phyloP scores from a whole-genome alignment of 2,888 invertebrate species.

The Bellardia bayeri region DNA sequence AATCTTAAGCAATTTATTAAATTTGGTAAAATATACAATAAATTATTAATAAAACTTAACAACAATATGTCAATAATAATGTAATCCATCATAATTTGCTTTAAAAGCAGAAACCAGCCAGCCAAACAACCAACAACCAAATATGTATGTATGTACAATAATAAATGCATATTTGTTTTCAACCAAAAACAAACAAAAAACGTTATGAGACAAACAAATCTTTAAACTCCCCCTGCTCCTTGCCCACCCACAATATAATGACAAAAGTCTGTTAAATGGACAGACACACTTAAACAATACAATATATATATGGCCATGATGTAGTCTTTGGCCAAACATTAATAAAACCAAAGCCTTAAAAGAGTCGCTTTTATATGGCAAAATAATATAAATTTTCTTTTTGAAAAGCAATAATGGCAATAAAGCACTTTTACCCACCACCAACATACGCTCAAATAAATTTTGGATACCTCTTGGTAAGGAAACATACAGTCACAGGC shows the following conservation, averaged over 20 bases:
- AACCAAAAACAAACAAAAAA: slow-evolving; percentile 1
- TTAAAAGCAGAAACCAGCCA: slow-evolving; percentile 21
- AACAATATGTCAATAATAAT: slow-evolving; percentile 69
- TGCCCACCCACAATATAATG: slow-evolving; percentile 22
- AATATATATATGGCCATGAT: not conserved
- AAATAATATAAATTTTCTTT: slow-evolving; percentile 35
- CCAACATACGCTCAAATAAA: slow-evolving; percentile 31
- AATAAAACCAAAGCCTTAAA: slow-evolving; percentile 1
- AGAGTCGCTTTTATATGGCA: not conserved
- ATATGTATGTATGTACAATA: slow-evolving; percentile 21
- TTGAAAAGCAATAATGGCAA: slow-evolving; percentile 27
- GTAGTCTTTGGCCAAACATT: slow-evolving; percentile 34
- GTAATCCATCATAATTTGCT: slow-evolving; percentile 71
- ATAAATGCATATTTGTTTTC: slow-evolving; percentile 28
- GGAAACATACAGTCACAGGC: not conserved
- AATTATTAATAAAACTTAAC: slow-evolving; percentile 66
- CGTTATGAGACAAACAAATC: slow-evolving; percentile 28
- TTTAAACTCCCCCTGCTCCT: slow-evolving; percentile 9
- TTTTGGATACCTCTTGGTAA: slow-evolving; percentile 2
- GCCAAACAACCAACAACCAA: slow-evolving; percentile 23
- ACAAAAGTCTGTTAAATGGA: not conserved
- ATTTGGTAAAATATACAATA: slow-evolving; percentile 60
- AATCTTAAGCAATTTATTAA: slow-evolving; percentile 38
- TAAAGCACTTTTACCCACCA: not conserved
- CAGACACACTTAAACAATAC: not conserved